These are phyloP conservation scores for Microchirus variegatus DNA, from an alignment of 2,797 vertebrate genomes.

Conservation along the genomic window DNA sequence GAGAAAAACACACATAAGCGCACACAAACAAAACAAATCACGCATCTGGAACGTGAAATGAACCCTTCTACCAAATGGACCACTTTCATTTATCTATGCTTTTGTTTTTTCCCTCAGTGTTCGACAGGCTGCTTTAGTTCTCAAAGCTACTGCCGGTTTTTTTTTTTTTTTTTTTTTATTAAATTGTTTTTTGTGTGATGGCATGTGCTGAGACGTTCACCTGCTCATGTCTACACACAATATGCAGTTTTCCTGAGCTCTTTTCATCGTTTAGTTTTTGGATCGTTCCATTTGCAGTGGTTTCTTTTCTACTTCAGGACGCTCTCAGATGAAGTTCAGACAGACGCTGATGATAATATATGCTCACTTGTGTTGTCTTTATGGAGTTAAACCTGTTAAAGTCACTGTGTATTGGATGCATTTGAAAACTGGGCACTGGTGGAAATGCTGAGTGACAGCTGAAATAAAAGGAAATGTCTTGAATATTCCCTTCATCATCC, in stretches of 20 bases:
- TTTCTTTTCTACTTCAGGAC: conserved; percentile 21
- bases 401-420: conserved; percentile 42
- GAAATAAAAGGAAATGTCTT: conserved; percentile 13
- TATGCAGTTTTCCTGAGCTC: conserved; percentile 63
- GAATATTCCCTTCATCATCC: conserved; percentile 39
- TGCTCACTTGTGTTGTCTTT: conserved; percentile 44
- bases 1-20: not conserved
- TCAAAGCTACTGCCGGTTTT: conserved; percentile 41
- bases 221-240: conserved; percentile 47
- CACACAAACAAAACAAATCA: conserved; percentile 6
- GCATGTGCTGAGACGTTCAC: conserved; percentile 49
- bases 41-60: conserved; percentile 48
- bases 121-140: conserved; percentile 52
- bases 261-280: conserved; percentile 20
- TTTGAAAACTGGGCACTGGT: conserved; percentile 41
- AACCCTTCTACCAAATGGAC: conserved; percentile 48
- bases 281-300: conserved; percentile 58
- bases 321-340: conserved; percentile 34
- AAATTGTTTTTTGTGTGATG: conserved; percentile 37
- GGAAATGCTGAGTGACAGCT: conserved; percentile 17
- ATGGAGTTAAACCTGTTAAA: conserved; percentile 42
- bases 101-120: conserved; percentile 25
- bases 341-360: conserved; percentile 25
- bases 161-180: conserved; percentile 5
- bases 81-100: conserved; percentile 40